Base-by-base conservation (phyloP, 64 coral and sea anemone species). In the Stichodactyla helianthus region DNA sequence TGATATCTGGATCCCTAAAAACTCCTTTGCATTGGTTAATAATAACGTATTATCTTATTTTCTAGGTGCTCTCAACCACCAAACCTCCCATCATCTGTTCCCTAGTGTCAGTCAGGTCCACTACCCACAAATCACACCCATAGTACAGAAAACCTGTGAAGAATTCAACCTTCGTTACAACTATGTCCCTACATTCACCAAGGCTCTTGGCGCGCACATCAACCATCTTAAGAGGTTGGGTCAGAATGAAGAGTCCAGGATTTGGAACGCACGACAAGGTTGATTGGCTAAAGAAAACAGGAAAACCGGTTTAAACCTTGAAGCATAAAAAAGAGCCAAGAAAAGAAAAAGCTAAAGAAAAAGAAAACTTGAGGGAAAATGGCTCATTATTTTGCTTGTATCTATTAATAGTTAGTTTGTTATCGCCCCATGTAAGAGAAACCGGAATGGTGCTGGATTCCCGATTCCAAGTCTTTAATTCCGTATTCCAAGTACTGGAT, bases 111-210 rank as follows among this genome's bases (percentile, higher is more conserved):
- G 71, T 54, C 94, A 96, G 79, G 83, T 92, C 51, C 91, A 93
- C 80, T 96, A 93, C 44, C 94, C 94, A 10, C 84, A 90, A 28
- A 96, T 96, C 71, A 96, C 94, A 12, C 94, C 94, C 5, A 96
- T 96, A 7, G 94, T 96, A 15, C 88, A 85, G 16, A 54, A 89
- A 23, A 87, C 94, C 16, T 96, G 94, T 51, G 59, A 93, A 58
- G 94, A 96, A 79, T 96, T 96, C 86, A 89, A 89, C 17, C 79
- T 96, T 18, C 77, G 94, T 22, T 96, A 96, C 88, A 96, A 96
- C 76, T 96, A 96, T 88, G 87, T 89, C 11, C 84, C 70, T 7
- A 93, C 91, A 1, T 96, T 96, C 76, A 79, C 55, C 18, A 59
- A 96, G 85, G 94, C 94, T 4, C 83, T 96, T 54, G 85, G 88